These are phyloP conservation scores for Alethe castanea DNA, from an alignment of 2,113 vertebrate species.

Conservation along the genomic window DNA sequence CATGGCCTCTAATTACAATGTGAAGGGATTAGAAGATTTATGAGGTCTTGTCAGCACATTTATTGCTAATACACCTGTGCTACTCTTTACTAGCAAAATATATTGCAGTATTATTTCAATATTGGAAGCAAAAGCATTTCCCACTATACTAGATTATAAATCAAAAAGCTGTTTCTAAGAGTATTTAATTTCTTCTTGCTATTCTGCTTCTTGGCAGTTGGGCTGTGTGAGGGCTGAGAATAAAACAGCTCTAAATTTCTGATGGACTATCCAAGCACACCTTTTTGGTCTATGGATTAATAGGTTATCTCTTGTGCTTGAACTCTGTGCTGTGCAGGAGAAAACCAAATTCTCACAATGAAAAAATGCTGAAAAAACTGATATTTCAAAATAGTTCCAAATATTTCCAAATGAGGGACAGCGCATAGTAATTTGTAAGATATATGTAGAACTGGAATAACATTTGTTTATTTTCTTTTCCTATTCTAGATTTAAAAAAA, in stretches of 20 bases:
- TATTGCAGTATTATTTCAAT: not conserved
- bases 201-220: constrained; percentile 9
- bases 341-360: constrained; percentile 4
- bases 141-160: not conserved
- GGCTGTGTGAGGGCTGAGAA: not conserved
- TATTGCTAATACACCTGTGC: not conserved
- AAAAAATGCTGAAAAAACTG: constrained; percentile 11
- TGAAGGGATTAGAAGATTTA: constrained; percentile 1
- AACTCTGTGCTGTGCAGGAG: not conserved
- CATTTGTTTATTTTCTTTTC: constrained; percentile 54
- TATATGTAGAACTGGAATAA: constrained; percentile 56
- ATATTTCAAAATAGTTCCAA: constrained; percentile 21
- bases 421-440: constrained; percentile 40
- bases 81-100: constrained; percentile 25
- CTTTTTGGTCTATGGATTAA: constrained; percentile 18
- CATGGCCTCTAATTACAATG: not conserved
- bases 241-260: not conserved
- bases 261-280: constrained; percentile 11
- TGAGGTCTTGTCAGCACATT: constrained; percentile 6
- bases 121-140: constrained; percentile 4
- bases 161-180: constrained; percentile 17
- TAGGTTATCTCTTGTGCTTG: constrained; percentile 19
- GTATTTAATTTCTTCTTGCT: constrained; percentile 4
- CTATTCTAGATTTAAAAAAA: constrained; percentile 52
- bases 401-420: constrained; percentile 34